Evolutionary conservation across 2,888 invertebrate genomes (phyloP).

Genomic region (Iphiclides podalirius): DNA sequence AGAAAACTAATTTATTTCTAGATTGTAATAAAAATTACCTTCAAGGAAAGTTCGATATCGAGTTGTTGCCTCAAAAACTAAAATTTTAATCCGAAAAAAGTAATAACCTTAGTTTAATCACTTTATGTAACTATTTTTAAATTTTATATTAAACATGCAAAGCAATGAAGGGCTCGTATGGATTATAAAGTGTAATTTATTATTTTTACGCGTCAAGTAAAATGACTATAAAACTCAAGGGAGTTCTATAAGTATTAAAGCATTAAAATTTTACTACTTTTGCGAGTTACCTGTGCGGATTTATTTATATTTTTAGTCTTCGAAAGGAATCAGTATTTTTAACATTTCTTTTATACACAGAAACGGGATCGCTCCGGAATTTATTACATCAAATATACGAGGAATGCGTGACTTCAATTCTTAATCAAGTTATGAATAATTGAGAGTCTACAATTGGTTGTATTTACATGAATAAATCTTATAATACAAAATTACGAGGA

Average conservation of each 20-base stretch:
- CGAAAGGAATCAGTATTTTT: slow-evolving; percentile 11
- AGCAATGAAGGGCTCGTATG: too few relatives aligned
- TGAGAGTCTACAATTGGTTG: too few relatives aligned
- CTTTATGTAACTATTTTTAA: too few relatives aligned
- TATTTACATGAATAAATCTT: too few relatives aligned
- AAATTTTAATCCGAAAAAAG: too few relatives aligned
- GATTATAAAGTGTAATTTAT: slow-evolving; percentile 10
- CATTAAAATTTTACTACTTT: slow-evolving; percentile 19
- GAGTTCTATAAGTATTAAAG: slow-evolving; percentile 4
- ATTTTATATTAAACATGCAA: too few relatives aligned
- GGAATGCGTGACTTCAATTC: neutral
- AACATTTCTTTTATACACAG: neutral
- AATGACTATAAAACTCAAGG: slow-evolving; percentile 15
- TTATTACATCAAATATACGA: neutral
- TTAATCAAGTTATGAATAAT: neutral
- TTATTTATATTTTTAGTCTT: slow-evolving; percentile 16
- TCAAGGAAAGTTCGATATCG: too few relatives aligned
- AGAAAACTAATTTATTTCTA: too few relatives aligned
- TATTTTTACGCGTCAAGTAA: slow-evolving; percentile 9
- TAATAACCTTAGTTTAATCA: too few relatives aligned
- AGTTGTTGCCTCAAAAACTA: too few relatives aligned
- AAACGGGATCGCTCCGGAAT: neutral
- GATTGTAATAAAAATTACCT: too few relatives aligned
- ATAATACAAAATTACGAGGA: too few relatives aligned
- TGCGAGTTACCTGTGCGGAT: slow-evolving; percentile 10